These are phyloP conservation scores for Dione juno DNA, from an alignment of 2,888 invertebrate genomes.

Conservation along the genomic window DNA sequence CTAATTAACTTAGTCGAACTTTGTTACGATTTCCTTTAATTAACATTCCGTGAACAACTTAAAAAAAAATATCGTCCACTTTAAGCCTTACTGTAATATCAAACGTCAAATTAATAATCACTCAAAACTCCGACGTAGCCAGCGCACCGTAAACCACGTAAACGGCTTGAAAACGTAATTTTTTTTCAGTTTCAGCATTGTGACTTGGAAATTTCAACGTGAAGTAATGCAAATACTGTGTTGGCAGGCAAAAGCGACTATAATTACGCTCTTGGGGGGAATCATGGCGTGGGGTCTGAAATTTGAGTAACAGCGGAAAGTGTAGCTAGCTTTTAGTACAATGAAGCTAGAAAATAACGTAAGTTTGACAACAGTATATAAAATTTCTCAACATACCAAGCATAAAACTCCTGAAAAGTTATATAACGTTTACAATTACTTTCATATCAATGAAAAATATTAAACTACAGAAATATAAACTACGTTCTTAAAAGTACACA, in stretches of 20 bases:
- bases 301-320: conserved; percentile 34
- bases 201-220: conserved; percentile 50
- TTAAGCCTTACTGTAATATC: conserved; percentile 41
- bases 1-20: conserved; percentile 39
- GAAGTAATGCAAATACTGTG: conserved; percentile 66
- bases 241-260: conserved; percentile 58
- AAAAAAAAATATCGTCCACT: conserved; percentile 46
- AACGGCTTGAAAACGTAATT: conserved; percentile 45
- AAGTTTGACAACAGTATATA: conserved; percentile 10
- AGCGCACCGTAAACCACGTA: conserved; percentile 45
- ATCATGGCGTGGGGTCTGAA: conserved; percentile 50
- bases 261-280: conserved; percentile 68
- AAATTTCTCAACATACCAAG: neutral
- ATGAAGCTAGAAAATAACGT: conserved; percentile 11
- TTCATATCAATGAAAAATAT: neutral
- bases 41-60: conserved; percentile 44
- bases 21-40: conserved; percentile 45
- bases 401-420: neutral
- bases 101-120: conserved; percentile 49
- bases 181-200: conserved; percentile 49
- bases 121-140: conserved; percentile 45
- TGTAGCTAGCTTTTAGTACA: conserved; percentile 25
- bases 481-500: neutral
- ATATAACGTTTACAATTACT: neutral
- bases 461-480: neutral